Conservation (phyloP, 2,888 invertebrate genomes). For the Melinopterus prodromus region DNA sequence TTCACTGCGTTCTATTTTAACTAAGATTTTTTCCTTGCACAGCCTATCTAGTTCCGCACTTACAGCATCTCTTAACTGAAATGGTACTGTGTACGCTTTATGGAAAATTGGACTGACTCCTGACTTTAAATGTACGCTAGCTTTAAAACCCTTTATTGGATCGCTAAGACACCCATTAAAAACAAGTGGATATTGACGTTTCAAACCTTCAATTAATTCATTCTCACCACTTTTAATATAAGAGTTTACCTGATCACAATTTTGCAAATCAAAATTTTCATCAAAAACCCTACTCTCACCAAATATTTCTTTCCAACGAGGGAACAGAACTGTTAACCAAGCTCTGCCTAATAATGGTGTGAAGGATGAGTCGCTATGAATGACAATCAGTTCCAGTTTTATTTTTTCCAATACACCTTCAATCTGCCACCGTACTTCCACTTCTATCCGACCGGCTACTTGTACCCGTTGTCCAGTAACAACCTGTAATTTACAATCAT, state of each 20-base stretch:
- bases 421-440: background rate
- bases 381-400: background rate
- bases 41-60: no score
- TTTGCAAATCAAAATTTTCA: background rate
- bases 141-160: constrained; percentile 15
- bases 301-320: background rate
- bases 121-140: background rate
- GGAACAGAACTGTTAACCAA: background rate
- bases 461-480: background rate
- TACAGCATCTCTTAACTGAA: background rate
- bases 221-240: background rate
- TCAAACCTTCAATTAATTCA: background rate
- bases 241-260: background rate
- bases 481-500: background rate
- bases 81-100: constrained; percentile 9
- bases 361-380: constrained; percentile 4
- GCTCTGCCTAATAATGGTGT: background rate
- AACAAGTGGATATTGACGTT: constrained; percentile 15
- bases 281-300: background rate
- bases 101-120: constrained; percentile 8
- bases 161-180: background rate
- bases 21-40: no score
- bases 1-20: background rate
- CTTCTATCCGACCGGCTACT: background rate
- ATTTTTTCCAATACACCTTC: background rate